Base-by-base conservation (phyloP, 1,140 invertebrate genomes). In the Episyrphus balteatus region DNA sequence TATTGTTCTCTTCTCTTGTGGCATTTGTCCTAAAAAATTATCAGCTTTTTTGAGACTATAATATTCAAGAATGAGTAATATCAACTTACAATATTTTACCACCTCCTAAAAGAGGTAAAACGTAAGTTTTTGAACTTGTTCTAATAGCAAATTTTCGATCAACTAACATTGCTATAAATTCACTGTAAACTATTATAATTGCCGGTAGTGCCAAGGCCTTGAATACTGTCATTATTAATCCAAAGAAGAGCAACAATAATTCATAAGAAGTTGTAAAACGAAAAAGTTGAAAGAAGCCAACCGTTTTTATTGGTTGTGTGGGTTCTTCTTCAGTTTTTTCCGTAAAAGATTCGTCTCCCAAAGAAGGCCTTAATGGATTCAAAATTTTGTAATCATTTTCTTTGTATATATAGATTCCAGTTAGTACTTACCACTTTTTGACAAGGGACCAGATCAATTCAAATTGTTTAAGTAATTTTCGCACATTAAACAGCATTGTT, bases 101-200 rank as follows among this genome's bases (percentile, higher is more conserved):
- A 18, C 70, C 71, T 12, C 70, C 69, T 47, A 71, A 71, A 3
- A 59, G 13, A 1, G 41, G 40, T 15, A 73, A 50, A n/a, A n/a
- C n/a, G 21, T 38, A 72, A 51, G 58, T 57, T 15, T 59, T 60
- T 44, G 69, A 71, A 12, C 62, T 42, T 2, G 57, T 57, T 1
- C 57, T 47, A 3, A 51, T 46, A 0, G 55, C 53, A 1, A 44
- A 56, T 47, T 66, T 60, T 1, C 70, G 43, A 36, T 66, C 70
- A 8, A 79, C 74, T 52, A 81, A 65, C 14, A 79, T 61, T 1
- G 76, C 74, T 1, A 80, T 79, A 47, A 83, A 71, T 51, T 74
- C 71, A 6, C 81, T 81, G 66, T 82, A 83, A 10, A 81, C 66
- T 3, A 81, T 64, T 17, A 80, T 76, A 13, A 81, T 75, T 5